Base-by-base conservation (phyloP, 1,140 invertebrate genomes). In the Drosophila pectinifera region DNA sequence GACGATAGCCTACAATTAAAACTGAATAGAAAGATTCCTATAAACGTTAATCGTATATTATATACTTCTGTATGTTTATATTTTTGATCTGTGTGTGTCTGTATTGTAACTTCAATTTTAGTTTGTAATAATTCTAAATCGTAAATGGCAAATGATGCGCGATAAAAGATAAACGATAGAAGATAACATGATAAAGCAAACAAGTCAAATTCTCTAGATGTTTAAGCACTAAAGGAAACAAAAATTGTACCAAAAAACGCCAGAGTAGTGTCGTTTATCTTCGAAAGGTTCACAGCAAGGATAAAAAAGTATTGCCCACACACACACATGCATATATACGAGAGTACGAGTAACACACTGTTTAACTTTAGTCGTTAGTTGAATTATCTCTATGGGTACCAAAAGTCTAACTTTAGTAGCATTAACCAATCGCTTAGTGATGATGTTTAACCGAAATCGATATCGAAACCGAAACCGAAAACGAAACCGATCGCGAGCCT, bases 191-290 rank as follows among this genome's bases (percentile, higher is more conserved):
- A 53, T 77, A 67, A 82, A 76, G 84, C 51, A 89, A 89, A 80
- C 79, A 88, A 89, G 84, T 89, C 84, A 89, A 89, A 89, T 89
- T 89, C 80, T 78, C 54, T 89, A 89, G 85, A 64, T 46, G 46
- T 56, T 69, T 89, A 88, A 89, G 84, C 72, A 77, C 53, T 18
- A 67, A 58, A 34, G 22, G 72, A 64, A 72, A 54, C 24, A 58
- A 58, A 72, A 78, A 53, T 48, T 84, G 69, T 89, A 89, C 84
- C 84, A 89, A 89, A 88, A 73, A 65, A 48, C 16, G 63, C 55
- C 62, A 68, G 55, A 76, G 61, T 81, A 63, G 65, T 84, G 42
- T 68, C 46, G 26, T 69, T 72, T 59, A 38, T 48, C 45, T 45
- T 54, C 20, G 36, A 39, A 56, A 46, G 20, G 16, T 57, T 51